Percentiles rank a stretch among this genome's conserved stretches.
Conservation (phyloP, 2,113 vertebrate species). For the Pelecanus crispus region DNA sequence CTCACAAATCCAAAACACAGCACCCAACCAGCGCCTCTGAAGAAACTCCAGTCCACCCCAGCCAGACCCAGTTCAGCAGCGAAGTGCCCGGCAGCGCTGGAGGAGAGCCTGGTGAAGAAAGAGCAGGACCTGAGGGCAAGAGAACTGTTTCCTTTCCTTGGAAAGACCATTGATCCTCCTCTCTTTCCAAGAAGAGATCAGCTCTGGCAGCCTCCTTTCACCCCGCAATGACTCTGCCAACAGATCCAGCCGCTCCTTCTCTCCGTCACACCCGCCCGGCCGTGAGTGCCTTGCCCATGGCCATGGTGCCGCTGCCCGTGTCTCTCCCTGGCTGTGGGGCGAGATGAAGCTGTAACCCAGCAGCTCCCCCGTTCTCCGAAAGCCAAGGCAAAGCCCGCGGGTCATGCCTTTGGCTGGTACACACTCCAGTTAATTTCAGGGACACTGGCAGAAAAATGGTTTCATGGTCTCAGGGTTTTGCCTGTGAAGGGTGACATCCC, state of each 20-base stretch:
- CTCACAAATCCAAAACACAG: not conserved
- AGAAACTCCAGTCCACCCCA: not conserved
- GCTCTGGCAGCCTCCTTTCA: not conserved
- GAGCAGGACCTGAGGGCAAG: not conserved
- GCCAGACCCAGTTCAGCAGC: not conserved
- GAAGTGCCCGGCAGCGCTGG: not conserved
- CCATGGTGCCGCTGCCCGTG: not conserved
- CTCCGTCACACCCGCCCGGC: not conserved
- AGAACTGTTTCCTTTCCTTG: not conserved
- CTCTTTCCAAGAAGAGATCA: not conserved
- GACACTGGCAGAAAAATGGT: not conserved
- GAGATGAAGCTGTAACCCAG: not conserved
- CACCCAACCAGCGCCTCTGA: fast-evolving
- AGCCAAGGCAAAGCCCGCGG: not conserved
- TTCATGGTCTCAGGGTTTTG: not conserved
- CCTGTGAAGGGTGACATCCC: not conserved
- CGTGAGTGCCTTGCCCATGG: not conserved
- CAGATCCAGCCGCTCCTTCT: not conserved
- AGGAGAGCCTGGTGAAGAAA: not conserved
- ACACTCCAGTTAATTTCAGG: not conserved
- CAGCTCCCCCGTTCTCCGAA: not conserved
- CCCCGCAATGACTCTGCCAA: not conserved
- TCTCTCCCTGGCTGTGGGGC: not conserved
- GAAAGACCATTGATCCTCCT: not conserved
- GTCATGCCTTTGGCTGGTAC: not conserved